Conservation (phyloP, 1,140 invertebrate genomes). For the Pygmarrhopalites habei region DNA sequence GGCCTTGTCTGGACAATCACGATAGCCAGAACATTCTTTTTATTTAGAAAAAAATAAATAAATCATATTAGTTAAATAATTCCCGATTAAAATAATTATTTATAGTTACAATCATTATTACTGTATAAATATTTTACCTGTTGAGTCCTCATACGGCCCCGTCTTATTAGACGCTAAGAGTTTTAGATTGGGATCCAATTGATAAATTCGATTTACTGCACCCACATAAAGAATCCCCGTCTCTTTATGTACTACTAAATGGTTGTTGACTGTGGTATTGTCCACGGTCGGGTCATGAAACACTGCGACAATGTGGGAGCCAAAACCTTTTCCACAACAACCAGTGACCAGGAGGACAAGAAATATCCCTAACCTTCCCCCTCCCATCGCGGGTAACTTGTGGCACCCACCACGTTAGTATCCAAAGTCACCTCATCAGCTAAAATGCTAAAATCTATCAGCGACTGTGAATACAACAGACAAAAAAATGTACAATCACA, state of each 20-base stretch:
- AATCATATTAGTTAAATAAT: no score
- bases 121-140: no score
- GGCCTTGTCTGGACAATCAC: slow-evolving; percentile 64
- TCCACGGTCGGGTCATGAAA: slow-evolving; percentile 28
- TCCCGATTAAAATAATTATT: no score
- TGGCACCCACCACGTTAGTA: slow-evolving; percentile 11
- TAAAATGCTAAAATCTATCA: no score
- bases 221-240: slow-evolving; percentile 88
- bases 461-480: no score
- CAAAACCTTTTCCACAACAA: slow-evolving; percentile 1
- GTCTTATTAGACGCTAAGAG: slow-evolving; percentile 69
- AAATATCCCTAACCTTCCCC: slow-evolving; percentile 11
- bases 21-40: slow-evolving; percentile 76
- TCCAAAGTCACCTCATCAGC: slow-evolving; percentile 18
- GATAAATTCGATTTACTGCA: slow-evolving; percentile 86
- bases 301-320: slow-evolving; percentile 32
- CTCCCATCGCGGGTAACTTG: slow-evolving; percentile 19
- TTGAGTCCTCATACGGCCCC: slow-evolving; percentile 81
- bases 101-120: no score
- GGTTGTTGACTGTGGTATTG: slow-evolving; percentile 51
- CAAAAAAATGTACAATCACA: no score
- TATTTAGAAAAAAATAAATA: no score
- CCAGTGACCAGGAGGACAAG: slow-evolving; percentile 11
- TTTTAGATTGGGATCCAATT: slow-evolving; percentile 77
- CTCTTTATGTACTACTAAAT: slow-evolving; percentile 84